phyloP scores from a whole-genome alignment of 1,140 invertebrate genomes.

The Zaprionus africanus region DNA sequence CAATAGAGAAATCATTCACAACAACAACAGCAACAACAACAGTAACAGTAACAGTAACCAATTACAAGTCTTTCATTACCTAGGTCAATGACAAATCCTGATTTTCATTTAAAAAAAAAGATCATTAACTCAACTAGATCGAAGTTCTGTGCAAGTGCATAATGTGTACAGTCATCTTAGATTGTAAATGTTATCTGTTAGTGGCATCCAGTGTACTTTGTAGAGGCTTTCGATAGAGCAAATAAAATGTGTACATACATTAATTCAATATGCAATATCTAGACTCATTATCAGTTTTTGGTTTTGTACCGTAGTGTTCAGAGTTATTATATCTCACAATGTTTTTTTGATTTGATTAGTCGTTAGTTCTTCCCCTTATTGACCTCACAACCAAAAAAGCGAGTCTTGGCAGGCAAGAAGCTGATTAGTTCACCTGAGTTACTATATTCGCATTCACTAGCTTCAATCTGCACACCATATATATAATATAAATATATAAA shows the following conservation, averaged over 20 bases:
- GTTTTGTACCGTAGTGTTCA: constrained; percentile 21
- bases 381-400: background rate
- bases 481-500: background rate
- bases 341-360: constrained; percentile 9
- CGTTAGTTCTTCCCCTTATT: constrained; percentile 1
- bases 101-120: background rate
- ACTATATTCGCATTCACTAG: background rate
- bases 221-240: constrained; percentile 11
- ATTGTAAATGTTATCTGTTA: constrained; percentile 23
- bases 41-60: constrained; percentile 6
- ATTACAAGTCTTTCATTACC: constrained; percentile 11
- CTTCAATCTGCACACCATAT: background rate
- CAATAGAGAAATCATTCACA: constrained; percentile 11
- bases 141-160: constrained; percentile 13
- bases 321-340: background rate
- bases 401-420: background rate
- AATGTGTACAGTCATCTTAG: constrained; percentile 25
- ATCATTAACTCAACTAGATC: constrained; percentile 14
- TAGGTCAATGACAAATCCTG: constrained; percentile 1
- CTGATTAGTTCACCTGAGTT: constrained; percentile 8
- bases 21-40: constrained; percentile 1
- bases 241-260: constrained; percentile 32
- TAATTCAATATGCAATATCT: constrained; percentile 11
- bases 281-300: constrained; percentile 2
- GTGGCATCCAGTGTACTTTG: constrained; percentile 13